Base-by-base conservation (phyloP, 1,140 invertebrate genomes). In the Drosophila littoralis region DNA sequence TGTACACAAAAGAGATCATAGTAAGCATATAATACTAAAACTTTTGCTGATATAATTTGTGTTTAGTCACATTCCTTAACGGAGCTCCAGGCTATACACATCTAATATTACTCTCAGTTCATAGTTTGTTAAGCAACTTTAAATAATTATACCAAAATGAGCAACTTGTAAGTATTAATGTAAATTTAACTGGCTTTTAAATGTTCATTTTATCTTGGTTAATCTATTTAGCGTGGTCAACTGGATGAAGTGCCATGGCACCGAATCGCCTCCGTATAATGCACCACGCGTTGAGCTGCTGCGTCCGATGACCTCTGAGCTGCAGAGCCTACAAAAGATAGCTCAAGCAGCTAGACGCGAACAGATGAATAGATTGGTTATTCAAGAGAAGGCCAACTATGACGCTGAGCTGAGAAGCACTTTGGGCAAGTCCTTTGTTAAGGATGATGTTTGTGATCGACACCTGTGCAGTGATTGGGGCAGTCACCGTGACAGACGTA, bases 211-310 rank as follows among this genome's bases (percentile, higher is more conserved):
- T 15, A 40, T n/a, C 1, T 1, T 7, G 13, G 6, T 33, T 32
- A 7, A 50, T 33, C 1, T 8, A 33, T 8, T 22, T 12, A 77
- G 75, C 17, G 32, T 77, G 0, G 45, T 42, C 10, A 63, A 74
- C n/a, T 77, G 43, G 35, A 75, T 77, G 43, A 75, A 64, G 17
- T 77, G 75, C 32, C 75, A 77, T 55, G 71, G 75, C 59, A 69
- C 71, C 1, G 46, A 77, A n/a, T 40, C 59, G 2, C 71, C 71
- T 1, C 59, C 71, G 0, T 51, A 48, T 5, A 57, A 52, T 55
- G 75, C 75, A 17, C 59, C 70, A 2, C 58, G 59, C 7, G 65
- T 43, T 12, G 36, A 40, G 6, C 59, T 77, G 7, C 17, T 77
- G 17, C 65, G 54, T n/a, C 75, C 75, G 1, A 52, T 77, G 59